Evolutionary conservation across 2,888 invertebrate genomes (phyloP).

Genomic region (Tinea trinotella): DNA sequence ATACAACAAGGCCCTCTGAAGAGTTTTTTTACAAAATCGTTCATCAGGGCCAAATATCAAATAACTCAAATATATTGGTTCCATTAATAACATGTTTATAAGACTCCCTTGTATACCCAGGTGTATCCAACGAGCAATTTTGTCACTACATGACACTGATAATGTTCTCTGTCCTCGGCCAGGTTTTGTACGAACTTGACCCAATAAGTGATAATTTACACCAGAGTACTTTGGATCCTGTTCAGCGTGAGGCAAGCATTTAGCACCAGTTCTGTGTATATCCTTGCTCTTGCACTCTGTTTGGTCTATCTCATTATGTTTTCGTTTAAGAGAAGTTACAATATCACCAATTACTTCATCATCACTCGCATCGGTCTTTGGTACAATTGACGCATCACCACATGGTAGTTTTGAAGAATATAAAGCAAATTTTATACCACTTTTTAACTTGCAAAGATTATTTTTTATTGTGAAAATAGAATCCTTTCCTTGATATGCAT

Average conservation of each 20-base stretch:
- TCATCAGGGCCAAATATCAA: constrained; percentile 80
- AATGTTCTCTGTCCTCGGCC: constrained; percentile 91
- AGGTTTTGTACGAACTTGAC: constrained; percentile 88
- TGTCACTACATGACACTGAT: constrained; percentile 95
- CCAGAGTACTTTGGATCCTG: constrained; percentile 75
- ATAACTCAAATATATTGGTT: constrained; percentile 78
- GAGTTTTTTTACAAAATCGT: constrained; percentile 73
- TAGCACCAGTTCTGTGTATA: constrained; percentile 90
- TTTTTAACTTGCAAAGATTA: constrained; percentile 62
- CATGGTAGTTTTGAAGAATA: constrained; percentile 92
- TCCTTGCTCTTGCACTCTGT: constrained; percentile 32
- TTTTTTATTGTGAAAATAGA: constrained; percentile 43
- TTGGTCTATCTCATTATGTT: constrained; percentile 29
- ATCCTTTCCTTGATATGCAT: constrained; percentile 35
- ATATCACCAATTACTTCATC: constrained; percentile 42
- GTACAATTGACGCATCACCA: constrained; percentile 93
- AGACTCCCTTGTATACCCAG: constrained; percentile 90
- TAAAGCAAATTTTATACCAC: constrained; percentile 81
- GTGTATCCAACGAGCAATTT: constrained; percentile 90
- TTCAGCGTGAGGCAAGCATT: constrained; percentile 73
- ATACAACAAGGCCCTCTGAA: constrained; percentile 67
- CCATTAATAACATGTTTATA: constrained; percentile 75
- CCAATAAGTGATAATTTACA: constrained; percentile 75
- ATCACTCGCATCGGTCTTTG: constrained; percentile 70
- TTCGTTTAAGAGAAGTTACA: constrained; percentile 34